A percentile compares a stretch with the other conserved stretches of the same genome.
Evolutionary conservation across 2,888 invertebrate genomes (phyloP).

Genomic region (Idaea dimidiata): DNA sequence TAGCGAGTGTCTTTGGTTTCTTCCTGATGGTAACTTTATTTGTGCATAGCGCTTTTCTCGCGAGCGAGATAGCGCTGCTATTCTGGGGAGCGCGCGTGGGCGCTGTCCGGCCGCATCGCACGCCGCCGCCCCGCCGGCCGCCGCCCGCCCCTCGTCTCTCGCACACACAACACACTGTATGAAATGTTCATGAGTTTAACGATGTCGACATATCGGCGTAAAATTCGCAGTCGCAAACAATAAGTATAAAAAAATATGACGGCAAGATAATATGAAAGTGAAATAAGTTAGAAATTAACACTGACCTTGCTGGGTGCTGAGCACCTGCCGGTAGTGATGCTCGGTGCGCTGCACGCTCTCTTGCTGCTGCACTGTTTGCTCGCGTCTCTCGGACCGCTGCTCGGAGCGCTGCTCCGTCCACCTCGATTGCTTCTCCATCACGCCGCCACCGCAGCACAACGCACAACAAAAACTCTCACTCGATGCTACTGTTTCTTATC

Average conservation of each 20-base stretch:
- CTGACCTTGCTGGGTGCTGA: constrained; percentile 81
- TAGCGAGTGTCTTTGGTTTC: constrained; percentile 61
- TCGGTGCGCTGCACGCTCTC: constrained; percentile 81
- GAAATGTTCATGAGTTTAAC: constrained; percentile 37
- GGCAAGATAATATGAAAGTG: constrained; percentile 19
- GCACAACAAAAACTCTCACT: constrained; percentile 75
- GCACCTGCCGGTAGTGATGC: constrained; percentile 90
- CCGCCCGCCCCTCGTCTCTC: constrained; percentile 27
- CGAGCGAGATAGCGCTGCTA: constrained; percentile 70
- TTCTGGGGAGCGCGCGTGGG: constrained; percentile 68
- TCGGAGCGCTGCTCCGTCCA: constrained; percentile 74
- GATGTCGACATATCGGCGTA: constrained; percentile 27
- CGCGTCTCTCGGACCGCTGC: constrained; percentile 69
- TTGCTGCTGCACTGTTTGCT: constrained; percentile 79
- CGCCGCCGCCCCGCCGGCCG: constrained; percentile 35
- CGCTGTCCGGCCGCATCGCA: constrained; percentile 36
- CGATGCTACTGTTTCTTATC: constrained; percentile 69
- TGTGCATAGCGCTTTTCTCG: constrained; percentile 74
- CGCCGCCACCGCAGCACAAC: constrained; percentile 73
- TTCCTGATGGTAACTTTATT: constrained; percentile 67
- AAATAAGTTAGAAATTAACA: constrained; percentile 8
- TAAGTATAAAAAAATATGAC: constrained; percentile 15
- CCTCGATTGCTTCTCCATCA: constrained; percentile 88
- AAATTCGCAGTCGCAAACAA: constrained; percentile 45
- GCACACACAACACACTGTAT: constrained; percentile 15